Evolutionary conservation across 2,888 invertebrate species (phyloP).

Genomic region (Polydrusus cervinus): DNA sequence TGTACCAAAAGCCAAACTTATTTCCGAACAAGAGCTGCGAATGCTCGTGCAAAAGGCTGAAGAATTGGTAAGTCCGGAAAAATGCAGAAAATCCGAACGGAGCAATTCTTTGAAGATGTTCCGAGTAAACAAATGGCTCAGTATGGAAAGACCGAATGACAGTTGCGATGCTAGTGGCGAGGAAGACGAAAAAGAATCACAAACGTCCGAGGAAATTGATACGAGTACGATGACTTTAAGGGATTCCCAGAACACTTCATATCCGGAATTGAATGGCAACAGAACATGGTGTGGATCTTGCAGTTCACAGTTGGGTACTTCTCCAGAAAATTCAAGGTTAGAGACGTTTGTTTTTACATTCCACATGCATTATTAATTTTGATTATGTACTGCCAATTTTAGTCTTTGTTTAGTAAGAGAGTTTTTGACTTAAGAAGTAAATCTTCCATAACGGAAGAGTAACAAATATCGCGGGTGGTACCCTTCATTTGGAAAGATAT

Average conservation of each 20-base stretch:
- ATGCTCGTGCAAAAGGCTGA: constrained; percentile 87
- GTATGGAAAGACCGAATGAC: constrained; percentile 77
- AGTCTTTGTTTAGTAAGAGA: no score
- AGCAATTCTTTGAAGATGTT: constrained; percentile 73
- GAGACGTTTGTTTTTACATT: background rate
- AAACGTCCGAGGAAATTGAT: constrained; percentile 85
- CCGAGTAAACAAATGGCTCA: constrained; percentile 82
- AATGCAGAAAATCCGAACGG: constrained; percentile 65
- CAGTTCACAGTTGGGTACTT: constrained; percentile 81
- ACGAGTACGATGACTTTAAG: constrained; percentile 82
- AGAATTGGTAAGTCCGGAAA: constrained; percentile 78
- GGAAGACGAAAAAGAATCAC: constrained; percentile 85
- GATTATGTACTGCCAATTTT: no score
- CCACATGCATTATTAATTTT: no score
- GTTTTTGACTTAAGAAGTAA: no score
- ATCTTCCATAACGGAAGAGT: no score
- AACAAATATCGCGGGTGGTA: no score
- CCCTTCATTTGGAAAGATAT: no score
- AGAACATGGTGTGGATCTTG: constrained; percentile 88
- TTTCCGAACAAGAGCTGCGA: constrained; percentile 68
- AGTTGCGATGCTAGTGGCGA: constrained; percentile 93
- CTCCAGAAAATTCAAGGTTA: constrained; percentile 56
- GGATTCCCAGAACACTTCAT: constrained; percentile 69
- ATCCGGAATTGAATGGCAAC: constrained; percentile 65
- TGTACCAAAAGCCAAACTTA: constrained; percentile 63